Evolutionary conservation across 2,113 vertebrate genomes (phyloP).

Genomic region (Pycnonotus jocosus): DNA sequence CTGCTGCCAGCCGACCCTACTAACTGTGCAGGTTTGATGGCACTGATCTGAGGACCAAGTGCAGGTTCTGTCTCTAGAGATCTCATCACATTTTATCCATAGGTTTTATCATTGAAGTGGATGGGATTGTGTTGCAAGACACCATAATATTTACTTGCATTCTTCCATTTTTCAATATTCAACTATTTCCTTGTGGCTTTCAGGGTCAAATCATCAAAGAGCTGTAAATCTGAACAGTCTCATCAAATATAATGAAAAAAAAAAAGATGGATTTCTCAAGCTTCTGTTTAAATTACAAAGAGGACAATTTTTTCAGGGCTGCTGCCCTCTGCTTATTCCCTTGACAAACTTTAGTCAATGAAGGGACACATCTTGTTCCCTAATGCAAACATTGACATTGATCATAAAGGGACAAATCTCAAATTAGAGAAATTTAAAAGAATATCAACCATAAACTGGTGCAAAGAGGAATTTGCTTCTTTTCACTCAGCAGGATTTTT

Average conservation of each 20-base stretch:
- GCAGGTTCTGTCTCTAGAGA: not conserved
- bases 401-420: not conserved
- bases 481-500: not conserved
- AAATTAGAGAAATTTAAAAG: not conserved
- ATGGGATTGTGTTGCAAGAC: not conserved
- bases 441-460: not conserved
- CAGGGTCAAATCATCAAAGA: not conserved
- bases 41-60: not conserved
- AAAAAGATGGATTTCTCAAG: not conserved
- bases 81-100: not conserved
- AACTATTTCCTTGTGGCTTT: not conserved
- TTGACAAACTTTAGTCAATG: not conserved
- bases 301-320: not conserved
- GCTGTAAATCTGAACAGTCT: not conserved
- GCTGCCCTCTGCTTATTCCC: not conserved
- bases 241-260: not conserved
- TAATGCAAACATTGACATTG: not conserved
- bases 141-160: not conserved
- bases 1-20: not conserved
- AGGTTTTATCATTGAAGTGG: not conserved
- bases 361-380: not conserved
- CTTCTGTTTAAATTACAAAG: not conserved
- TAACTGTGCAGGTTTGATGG: not conserved
- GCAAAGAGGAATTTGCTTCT: not conserved
- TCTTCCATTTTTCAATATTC: not conserved